These are phyloP conservation scores for Zhengitettix transpicula DNA, from an alignment of 2,888 invertebrate species.

Conservation along the genomic window DNA sequence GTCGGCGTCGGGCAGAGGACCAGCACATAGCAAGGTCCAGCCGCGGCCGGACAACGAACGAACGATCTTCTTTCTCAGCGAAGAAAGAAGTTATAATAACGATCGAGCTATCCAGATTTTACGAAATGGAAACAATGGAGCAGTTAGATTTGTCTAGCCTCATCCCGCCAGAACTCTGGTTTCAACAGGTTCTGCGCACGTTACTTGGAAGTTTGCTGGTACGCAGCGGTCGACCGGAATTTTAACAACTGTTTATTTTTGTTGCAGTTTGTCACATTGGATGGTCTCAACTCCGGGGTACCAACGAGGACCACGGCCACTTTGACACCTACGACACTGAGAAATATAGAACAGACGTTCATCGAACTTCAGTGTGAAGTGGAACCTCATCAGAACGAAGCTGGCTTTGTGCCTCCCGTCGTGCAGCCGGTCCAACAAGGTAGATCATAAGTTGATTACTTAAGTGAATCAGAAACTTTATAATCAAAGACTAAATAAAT, in stretches of 20 bases:
- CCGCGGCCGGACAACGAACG: conserved; percentile 9
- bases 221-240: neutral
- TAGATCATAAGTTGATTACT: conserved; percentile 2
- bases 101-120: conserved; percentile 3
- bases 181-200: conserved; percentile 51
- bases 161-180: conserved; percentile 67
- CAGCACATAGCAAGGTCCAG: neutral
- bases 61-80: conserved; percentile 8
- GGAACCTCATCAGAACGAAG: conserved; percentile 58
- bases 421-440: conserved; percentile 27
- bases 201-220: neutral
- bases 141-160: conserved; percentile 72
- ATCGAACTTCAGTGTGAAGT: conserved; percentile 67
- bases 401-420: conserved; percentile 81
- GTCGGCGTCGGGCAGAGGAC: conserved; percentile 1
- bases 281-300: conserved; percentile 40
- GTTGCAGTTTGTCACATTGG: conserved; percentile 32
- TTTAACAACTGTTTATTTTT: conserved; percentile 16
- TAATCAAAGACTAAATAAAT: too few relatives aligned
- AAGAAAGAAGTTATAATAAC: conserved; percentile 1
- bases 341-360: conserved; percentile 81
- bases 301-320: conserved; percentile 87
- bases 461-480: too few relatives aligned
- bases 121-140: conserved; percentile 36
- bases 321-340: conserved; percentile 82